Evolutionary conservation across 2,888 invertebrate genomes (phyloP), one percentile per base, ranked within the genome.

Genomic region (Saturnia pavonia): DNA sequence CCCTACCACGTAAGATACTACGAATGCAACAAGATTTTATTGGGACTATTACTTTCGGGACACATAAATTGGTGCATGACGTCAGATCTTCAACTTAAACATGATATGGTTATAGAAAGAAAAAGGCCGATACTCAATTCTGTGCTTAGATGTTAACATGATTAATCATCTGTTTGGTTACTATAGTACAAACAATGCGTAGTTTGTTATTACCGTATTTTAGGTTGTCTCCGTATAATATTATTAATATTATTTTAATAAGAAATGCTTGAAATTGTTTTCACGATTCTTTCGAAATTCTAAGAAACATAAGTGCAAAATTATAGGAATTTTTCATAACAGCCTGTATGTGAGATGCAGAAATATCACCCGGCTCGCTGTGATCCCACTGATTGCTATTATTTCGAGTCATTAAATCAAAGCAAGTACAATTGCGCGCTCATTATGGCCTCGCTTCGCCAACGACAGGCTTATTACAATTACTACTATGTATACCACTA

Each of bases 341-440:
- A 82, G 68, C 80, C 83, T 82, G 70, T 83, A 80, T 69, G 72
- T 70, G 70, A 69, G 72, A 76, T 70, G 74, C 81, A 79, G 84
- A 85, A 86, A 82, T 85, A 85, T 79, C 74, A 74, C 73, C 74
- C 75, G 77, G 75, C 78, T 74, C 76, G 72, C 75, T 77, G 76
- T 76, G 84, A 82, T 82, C 80, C 82, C 85, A 89, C 87, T 91
- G 89, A 91, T 90, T 89, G 89, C 88, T 87, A 88, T 91, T 90
- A 90, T 90, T 89, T 85, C 87, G 83, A 82, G 85, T 89, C 90
- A 89, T 91, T 91, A 91, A 92, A 92, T 91, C 91, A 92, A 90
- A 90, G 83, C 86, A 85, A 82, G 83, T 82, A 86, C 86, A 90
- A 88, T 88, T 82, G 82, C 81, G 81, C 82, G 78, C 89, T 91